Evolutionary conservation across 2,113 vertebrate species (phyloP), one percentile per base, ranked within the genome.

Genomic region (Promerops cafer): DNA sequence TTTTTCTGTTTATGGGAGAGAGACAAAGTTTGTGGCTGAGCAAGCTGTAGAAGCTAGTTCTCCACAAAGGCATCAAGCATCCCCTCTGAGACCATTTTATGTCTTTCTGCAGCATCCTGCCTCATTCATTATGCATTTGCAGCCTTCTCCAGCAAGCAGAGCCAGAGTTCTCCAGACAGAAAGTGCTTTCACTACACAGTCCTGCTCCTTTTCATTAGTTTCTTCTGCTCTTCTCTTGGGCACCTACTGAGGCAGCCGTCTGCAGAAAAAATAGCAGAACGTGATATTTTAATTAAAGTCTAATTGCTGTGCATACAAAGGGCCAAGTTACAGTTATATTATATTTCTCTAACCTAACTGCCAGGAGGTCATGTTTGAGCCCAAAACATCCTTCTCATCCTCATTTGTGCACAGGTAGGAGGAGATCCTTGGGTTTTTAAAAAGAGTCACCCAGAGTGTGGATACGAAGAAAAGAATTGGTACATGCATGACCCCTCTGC

Each of bases 41-140:
- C 16, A 80, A 90, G 59, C 50, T 49, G 53, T 75, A 86, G 71
- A 83, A 77, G 33, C 24, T 23, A 33, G 20, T 22, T 85, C 70
- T 72, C 79, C 70, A 61, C 45, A 61, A 49, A 88, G 71, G 59
- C 47, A 0, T 86, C 35, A 0, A 61, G 39, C 53, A 17, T 74
- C 61, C 37, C 71, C 64, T 56, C 63, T 39, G 90, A 90, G 92
- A 91, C 71, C 4, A 6, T 86, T 86, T 86, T 54, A 50, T 54
- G 20, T 60, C 71, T 90, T 77, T 70, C 59, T 92, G 66, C 44
- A 90, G 68, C 37, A 84, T 94, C 44, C 69, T 89, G 53, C 26
- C 56, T 93, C 77, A 94, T 93, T 89, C 81, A 83, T 93, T 93
- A 95, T 81, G 70, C 44, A 87, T 89, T 84, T 95, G 13, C 74